These are phyloP conservation scores for Hyla sarda DNA, from an alignment of 2,113 vertebrate genomes.

Conservation along the genomic window DNA sequence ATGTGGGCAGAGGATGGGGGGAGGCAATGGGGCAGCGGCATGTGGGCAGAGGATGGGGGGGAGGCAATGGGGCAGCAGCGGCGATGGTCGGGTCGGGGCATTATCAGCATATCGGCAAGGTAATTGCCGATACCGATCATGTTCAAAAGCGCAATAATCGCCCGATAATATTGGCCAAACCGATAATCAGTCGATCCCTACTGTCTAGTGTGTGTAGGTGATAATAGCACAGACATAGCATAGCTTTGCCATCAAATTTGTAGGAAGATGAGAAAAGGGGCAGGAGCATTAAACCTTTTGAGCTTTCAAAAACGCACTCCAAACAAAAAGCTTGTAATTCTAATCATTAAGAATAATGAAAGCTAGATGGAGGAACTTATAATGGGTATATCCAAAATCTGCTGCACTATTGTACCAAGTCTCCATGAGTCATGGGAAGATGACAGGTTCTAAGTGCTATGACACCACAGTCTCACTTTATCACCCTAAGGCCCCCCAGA, in stretches of 20 bases:
- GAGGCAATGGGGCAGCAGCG: too few relatives aligned
- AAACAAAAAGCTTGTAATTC: background rate
- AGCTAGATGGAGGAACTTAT: background rate
- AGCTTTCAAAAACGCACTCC: background rate
- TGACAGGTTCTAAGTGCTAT: conserved; percentile 15
- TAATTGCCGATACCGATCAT: too few relatives aligned
- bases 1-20: too few relatives aligned
- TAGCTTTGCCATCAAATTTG: background rate
- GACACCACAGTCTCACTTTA: conserved; percentile 20
- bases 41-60: too few relatives aligned
- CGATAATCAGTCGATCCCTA: too few relatives aligned
- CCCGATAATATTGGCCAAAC: too few relatives aligned
- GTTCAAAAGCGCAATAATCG: too few relatives aligned
- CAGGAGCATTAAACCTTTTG: background rate
- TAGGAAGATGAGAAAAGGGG: background rate
- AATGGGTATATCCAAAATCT: background rate
- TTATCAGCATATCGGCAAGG: too few relatives aligned
- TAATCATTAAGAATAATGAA: conserved; percentile 2
- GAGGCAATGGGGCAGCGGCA: too few relatives aligned
- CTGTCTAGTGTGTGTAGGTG: background rate
- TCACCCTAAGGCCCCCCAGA: background rate
- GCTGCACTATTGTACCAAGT: background rate
- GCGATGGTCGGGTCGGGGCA: too few relatives aligned
- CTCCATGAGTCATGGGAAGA: background rate
- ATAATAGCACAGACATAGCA: background rate